phyloP scores from a whole-genome alignment of 2,797 vertebrate genomes.

The Eospalax fontanierii region DNA sequence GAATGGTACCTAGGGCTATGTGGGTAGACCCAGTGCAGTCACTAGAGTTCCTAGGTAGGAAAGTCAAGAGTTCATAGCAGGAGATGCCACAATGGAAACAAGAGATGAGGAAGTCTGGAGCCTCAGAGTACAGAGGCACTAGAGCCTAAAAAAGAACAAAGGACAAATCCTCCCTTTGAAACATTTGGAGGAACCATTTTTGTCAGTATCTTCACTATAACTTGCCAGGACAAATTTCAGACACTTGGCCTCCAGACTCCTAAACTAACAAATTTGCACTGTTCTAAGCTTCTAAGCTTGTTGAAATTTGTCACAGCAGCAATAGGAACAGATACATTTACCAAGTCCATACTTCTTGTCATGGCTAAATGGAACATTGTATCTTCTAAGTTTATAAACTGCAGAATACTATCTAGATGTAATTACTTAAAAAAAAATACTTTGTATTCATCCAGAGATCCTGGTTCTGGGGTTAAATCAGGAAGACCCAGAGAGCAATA shows the following conservation, averaged over 20 bases:
- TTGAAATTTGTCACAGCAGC: background rate
- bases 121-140: background rate
- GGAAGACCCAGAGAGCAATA: background rate
- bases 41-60: background rate
- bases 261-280: background rate
- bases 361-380: background rate
- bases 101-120: background rate
- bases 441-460: background rate
- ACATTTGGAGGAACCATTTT: background rate
- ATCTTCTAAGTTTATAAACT: background rate
- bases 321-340: background rate
- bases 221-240: background rate
- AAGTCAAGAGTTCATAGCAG: background rate
- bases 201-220: background rate
- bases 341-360: background rate
- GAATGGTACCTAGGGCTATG: background rate
- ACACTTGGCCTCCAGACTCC: background rate
- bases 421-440: background rate
- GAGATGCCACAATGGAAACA: background rate
- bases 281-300: background rate
- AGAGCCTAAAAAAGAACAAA: background rate
- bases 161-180: background rate
- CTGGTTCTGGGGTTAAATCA: background rate
- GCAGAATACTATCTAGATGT: background rate
- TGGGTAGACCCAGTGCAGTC: background rate